Evolutionary conservation across 2,888 invertebrate genomes (phyloP), one percentile per base, ranked within the genome.

Genomic region (Pandemis corylana): DNA sequence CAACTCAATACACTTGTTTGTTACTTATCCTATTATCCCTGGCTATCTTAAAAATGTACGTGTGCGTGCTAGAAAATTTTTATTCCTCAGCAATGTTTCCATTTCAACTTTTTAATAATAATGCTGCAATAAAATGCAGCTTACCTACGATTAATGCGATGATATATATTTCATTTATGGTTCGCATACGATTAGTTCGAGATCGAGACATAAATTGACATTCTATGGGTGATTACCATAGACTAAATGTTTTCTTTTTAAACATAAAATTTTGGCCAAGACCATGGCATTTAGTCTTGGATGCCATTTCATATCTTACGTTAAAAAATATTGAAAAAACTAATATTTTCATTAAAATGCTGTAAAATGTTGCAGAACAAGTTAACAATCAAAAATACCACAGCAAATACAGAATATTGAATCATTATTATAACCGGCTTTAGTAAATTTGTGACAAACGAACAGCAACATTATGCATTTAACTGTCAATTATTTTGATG

Each of bases 401-500:
- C 7, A 28, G 10, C 12, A 59, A 59, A 9, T n/a, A 10, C 20
- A 28, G 28, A 59, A 28, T 2, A 59, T 28, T 28, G 2, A 12
- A 59, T 59, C 1, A 53, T 59, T 12, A 28, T 28, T 12, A 3
- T 12, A 28, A 20, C 20, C 7, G 28, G 76, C 44, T 49, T 3
- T 56, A 15, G 42, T 67, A 67, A 36, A 70, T 70, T 74, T 69
- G 67, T 67, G 75, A 76, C 72, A 75, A 72, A 64, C 53, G 85
- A 87, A 88, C 85, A 87, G 86, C 72, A 77, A 77, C 75, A 72
- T 74, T 74, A 74, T 41, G 66, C 56, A 62, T 70, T 77, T 77
- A 79, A 72, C 87, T 91, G 92, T 90, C 92, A 91, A 81, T 84
- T 79, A 80, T 83, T 86, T 87, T 88, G 87, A 91, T 90, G 89